Percentiles rank a stretch among this genome's conserved stretches.
These are phyloP conservation scores for Agrochola lychnidis DNA, from an alignment of 2,888 invertebrate species.

Conservation along the genomic window DNA sequence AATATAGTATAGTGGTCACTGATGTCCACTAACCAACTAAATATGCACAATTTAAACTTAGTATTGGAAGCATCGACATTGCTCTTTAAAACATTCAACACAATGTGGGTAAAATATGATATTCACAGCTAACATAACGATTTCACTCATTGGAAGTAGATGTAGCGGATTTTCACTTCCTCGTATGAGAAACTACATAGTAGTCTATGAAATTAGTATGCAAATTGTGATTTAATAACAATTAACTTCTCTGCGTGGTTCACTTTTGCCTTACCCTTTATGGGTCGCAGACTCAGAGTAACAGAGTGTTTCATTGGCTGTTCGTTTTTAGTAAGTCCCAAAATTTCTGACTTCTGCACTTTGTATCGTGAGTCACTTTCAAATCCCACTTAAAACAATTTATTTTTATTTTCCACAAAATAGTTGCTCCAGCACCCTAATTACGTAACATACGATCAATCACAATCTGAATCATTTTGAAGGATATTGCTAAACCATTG, in stretches of 20 bases:
- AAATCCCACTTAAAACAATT: neutral
- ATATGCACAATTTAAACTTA: neutral
- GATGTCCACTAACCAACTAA: neutral
- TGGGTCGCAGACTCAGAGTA: neutral
- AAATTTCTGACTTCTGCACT: neutral
- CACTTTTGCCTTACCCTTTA: no score
- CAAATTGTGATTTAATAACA: slow-evolving; percentile 23
- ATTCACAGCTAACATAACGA: slow-evolving; percentile 12
- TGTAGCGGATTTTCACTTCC: slow-evolving; percentile 38
- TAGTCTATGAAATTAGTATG: slow-evolving; percentile 21
- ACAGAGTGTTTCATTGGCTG: neutral
- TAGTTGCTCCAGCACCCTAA: neutral
- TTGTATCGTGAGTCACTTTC: neutral
- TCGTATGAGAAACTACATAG: slow-evolving; percentile 25
- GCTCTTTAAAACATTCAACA: neutral
- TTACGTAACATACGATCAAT: no score
- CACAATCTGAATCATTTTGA: no score
- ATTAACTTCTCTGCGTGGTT: neutral
- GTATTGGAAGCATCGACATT: neutral
- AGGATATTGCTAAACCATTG: no score
- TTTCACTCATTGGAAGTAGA: slow-evolving; percentile 36
- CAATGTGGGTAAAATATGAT: neutral
- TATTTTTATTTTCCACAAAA: neutral
- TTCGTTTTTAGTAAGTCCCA: neutral
- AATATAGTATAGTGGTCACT: neutral